Evolutionary conservation across 2,888 invertebrate species (phyloP), one percentile per base, ranked within the genome.

Genomic region (Saturnia pavonia): DNA sequence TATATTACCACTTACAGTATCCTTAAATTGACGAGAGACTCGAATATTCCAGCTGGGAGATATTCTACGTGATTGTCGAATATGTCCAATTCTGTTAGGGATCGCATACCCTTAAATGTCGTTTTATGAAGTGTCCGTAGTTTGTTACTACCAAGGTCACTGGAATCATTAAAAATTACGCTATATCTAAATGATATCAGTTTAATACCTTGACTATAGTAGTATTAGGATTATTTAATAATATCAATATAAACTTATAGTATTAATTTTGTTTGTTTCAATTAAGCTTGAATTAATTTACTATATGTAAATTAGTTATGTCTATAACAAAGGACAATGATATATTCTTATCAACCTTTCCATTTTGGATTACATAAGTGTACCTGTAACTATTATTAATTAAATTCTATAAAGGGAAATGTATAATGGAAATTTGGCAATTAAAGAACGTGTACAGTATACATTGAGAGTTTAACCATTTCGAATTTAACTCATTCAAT

Each of bases 1-100:
- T 34, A 34, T 34, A 51, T 57, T 57, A 48, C 54, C 79, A 94
- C 96, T 95, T 89, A 96, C 96, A 96, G 83, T 83, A 96, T 95
- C 76, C 94, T 93, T 57, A 96, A 87, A 79, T 95, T 95, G 76
- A 94, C 92, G 69, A 96, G 88, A 14, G 95, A 94, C 77, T 95
- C 94, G 80, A 97, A 97, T 73, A 96, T 91, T 1, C 94, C 94
- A 3, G 94, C 91, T 0, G 96, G 96, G 42, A 97, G 85, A 81
- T 94, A 95, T 77, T 96, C 95, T 34, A 97, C 94, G 71, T 94
- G 94, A 85, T 97, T 97, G 80, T 96, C 96, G 76, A 96, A 97
- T 81, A 97, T 93, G 84, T 97, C 96, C 69, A 96, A 84, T 80
- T 96, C 96, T 68, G 92, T 93, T 6, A 97, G 88, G 40, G 95